Conservation (phyloP, 1,140 invertebrate genomes). For the Drosophila rhopaloa region DNA sequence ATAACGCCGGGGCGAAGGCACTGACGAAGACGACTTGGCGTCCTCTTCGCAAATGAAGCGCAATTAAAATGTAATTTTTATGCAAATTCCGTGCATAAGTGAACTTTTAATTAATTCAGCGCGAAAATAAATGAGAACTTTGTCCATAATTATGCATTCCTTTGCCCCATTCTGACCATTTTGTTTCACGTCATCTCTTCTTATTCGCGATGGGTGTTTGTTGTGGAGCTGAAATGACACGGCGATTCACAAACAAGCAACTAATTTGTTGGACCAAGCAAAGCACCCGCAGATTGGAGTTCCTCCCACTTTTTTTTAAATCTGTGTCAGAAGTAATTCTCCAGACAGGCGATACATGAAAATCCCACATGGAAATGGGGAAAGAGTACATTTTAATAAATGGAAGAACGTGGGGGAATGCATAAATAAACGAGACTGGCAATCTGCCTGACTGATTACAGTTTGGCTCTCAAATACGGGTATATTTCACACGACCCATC, state of each 20-base stretch:
- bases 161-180: constrained; percentile 22
- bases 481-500: constrained; percentile 16
- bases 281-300: not conserved
- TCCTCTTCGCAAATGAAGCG: constrained; percentile 77
- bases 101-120: constrained; percentile 83
- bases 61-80: constrained; percentile 83
- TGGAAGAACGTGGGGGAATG: not conserved
- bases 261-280: constrained; percentile 20
- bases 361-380: constrained; percentile 13
- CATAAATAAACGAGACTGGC: not conserved
- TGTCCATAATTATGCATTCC: constrained; percentile 74
- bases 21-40: constrained; percentile 28
- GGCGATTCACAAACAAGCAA: constrained; percentile 14
- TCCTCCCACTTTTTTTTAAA: not conserved
- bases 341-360: constrained; percentile 8
- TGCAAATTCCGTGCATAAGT: constrained; percentile 82
- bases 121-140: constrained; percentile 77
- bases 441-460: constrained; percentile 9
- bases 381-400: constrained; percentile 1
- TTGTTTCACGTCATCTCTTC: constrained; percentile 26
- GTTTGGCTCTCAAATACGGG: constrained; percentile 1
- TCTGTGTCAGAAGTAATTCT: not conserved
- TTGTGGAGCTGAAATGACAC: constrained; percentile 6
- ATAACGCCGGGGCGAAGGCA: constrained; percentile 39
- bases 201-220: not conserved